Evolutionary conservation across 2,113 vertebrate species (phyloP).

Genomic region (Sciurus niger): DNA sequence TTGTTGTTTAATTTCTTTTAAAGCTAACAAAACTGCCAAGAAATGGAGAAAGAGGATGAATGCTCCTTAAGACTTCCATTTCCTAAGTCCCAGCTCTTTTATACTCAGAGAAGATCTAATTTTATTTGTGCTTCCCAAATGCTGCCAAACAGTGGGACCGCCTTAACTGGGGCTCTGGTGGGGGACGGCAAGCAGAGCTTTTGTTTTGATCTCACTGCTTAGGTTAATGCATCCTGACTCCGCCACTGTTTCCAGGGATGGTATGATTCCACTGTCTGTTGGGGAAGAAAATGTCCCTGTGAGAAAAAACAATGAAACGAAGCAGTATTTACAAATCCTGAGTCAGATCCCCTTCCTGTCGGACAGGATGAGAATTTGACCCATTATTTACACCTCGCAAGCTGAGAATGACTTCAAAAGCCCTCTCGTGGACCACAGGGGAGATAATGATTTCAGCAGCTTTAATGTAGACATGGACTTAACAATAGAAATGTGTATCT

Average conservation of each 20-base stretch:
- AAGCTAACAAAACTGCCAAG: constrained; percentile 41
- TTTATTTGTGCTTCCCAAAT: constrained; percentile 45
- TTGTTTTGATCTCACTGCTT: constrained; percentile 64
- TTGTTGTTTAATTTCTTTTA: constrained; percentile 30
- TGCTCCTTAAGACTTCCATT: background rate
- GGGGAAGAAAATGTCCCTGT: background rate
- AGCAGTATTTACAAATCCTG: constrained; percentile 64
- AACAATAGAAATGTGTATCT: background rate
- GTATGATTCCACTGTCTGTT: constrained; percentile 27
- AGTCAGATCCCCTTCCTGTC: constrained; percentile 60
- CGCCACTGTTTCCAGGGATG: background rate
- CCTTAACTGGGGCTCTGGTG: background rate
- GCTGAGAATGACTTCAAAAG: constrained; percentile 77
- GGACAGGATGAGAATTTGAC: constrained; percentile 67
- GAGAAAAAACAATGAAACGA: constrained; percentile 51
- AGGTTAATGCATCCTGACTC: constrained; percentile 71
- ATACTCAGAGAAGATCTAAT: constrained; percentile 11
- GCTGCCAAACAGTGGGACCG: background rate
- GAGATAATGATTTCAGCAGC: constrained; percentile 68
- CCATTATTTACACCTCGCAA: constrained; percentile 50
- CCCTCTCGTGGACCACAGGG: background rate
- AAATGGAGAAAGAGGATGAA: constrained; percentile 1
- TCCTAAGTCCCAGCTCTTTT: background rate
- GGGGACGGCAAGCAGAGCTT: constrained; percentile 55
- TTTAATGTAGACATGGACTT: constrained; percentile 62